A percentile compares a stretch with the other conserved stretches of the same genome.
Conservation (phyloP, 2,113 vertebrate genomes). For the Macquaria australasica region DNA sequence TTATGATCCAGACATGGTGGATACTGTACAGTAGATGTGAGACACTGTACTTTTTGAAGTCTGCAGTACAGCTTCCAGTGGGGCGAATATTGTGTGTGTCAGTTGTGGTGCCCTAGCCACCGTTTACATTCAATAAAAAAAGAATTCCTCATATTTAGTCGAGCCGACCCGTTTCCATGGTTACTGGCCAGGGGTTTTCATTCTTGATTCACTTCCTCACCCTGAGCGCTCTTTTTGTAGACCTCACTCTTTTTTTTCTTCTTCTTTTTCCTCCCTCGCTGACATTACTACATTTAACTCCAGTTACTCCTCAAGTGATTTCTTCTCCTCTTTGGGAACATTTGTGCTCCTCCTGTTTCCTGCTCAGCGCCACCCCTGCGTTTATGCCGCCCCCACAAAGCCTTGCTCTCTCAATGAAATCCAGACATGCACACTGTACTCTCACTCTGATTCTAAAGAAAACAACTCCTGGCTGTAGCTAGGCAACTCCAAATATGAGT, state of each 20-base stretch:
- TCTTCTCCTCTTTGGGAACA: slow-evolving; percentile 48
- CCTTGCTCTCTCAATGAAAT: slow-evolving; percentile 77
- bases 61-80: slow-evolving; percentile 23
- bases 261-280: not conserved
- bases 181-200: slow-evolving; percentile 67
- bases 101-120: slow-evolving; percentile 28
- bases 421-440: slow-evolving; percentile 77
- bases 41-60: slow-evolving; percentile 14
- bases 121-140: slow-evolving; percentile 67
- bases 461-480: slow-evolving; percentile 83
- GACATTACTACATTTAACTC: slow-evolving; percentile 65
- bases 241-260: not conserved
- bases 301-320: slow-evolving; percentile 61
- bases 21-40: slow-evolving; percentile 12
- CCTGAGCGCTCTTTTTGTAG: slow-evolving; percentile 19
- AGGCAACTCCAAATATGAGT: slow-evolving; percentile 86
- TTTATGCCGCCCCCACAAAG: slow-evolving; percentile 60
- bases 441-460: slow-evolving; percentile 71
- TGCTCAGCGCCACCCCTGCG: slow-evolving; percentile 57
- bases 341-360: slow-evolving; percentile 69
- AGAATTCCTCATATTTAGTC: slow-evolving; percentile 66
- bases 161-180: slow-evolving; percentile 73
- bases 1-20: not conserved
- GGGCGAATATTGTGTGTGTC: slow-evolving; percentile 6
- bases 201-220: slow-evolving; percentile 69